These are phyloP conservation scores for Meghimatium bilineatum DNA, from an alignment of 2,888 invertebrate species.

Conservation along the genomic window DNA sequence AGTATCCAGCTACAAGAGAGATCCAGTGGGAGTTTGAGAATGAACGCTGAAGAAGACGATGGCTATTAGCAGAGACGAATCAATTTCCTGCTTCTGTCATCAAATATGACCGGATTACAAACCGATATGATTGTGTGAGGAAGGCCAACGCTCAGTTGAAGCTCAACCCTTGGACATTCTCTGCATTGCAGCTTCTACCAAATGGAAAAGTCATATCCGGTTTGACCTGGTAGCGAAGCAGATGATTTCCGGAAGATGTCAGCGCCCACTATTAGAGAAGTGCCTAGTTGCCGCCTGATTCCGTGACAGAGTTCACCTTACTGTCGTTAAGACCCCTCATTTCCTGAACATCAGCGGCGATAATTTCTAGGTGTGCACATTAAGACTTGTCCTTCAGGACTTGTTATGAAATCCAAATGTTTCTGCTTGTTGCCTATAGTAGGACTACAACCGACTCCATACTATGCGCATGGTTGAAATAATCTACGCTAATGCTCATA, in stretches of 20 bases:
- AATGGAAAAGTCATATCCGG: constrained; percentile 26
- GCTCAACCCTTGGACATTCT: not conserved
- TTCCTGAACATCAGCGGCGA: too few species aligned
- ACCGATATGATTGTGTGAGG: too few species aligned
- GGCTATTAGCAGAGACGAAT: too few species aligned
- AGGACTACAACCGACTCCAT: too few species aligned
- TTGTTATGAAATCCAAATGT: too few species aligned
- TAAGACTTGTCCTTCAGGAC: too few species aligned
- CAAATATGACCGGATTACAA: not conserved
- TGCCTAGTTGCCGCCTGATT: not conserved
- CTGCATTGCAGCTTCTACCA: not conserved
- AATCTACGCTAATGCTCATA: too few species aligned
- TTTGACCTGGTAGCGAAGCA: constrained; percentile 32
- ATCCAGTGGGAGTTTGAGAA: too few species aligned
- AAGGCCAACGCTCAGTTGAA: not conserved
- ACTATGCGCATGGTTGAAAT: too few species aligned
- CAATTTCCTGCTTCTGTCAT: not conserved
- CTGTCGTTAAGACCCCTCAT: not conserved
- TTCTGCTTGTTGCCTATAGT: too few species aligned
- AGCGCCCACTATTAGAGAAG: not conserved
- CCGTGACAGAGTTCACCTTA: not conserved
- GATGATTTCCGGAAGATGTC: constrained; percentile 40
- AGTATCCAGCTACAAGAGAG: too few species aligned
- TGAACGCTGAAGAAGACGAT: too few species aligned
- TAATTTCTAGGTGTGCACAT: not conserved